Base-by-base conservation (phyloP, 2,888 invertebrate species). In the Agonum fuliginosum region DNA sequence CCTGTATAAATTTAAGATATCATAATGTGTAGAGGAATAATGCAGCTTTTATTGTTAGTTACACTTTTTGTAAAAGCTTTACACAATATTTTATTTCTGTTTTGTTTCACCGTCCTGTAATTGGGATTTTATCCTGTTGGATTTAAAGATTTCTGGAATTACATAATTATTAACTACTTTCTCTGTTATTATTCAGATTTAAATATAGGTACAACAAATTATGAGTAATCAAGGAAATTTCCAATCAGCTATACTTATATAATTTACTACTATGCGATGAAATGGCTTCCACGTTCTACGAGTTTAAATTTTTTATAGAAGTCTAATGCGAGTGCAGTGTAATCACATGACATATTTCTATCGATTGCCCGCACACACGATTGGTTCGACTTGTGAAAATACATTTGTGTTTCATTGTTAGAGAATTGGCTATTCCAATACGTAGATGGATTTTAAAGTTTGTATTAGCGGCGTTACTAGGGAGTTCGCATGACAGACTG, bases 401-500 rank as follows among this genome's bases (percentile, higher is more conserved):
- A 37, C 37, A 37, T 48, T 48, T 48, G 20, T 17, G 17, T 14
- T 62, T 17, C 20, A 54, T 54, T 54, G 54, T 24, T 54, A 54
- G 10, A 54, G 54, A 54, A 62, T 62, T 17, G 30, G 30, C 62
- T 62, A 34, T 48, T 48, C 8, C 48, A 17, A 17, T 19, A 20
- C 48, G 20, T 19, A 48, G 5, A 20, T 62, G 62, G 62, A 37
- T 20, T 54, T 67, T 14, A 67, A 37, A 67, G 67, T 67, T 67
- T 67, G 67, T 67, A 67, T 67, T 43, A n/a, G n/a, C 43, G 19
- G 19, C 67, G 67, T 67, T 67, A 67, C 67, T 67, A 67, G 67
- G 67, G 20, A 67, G 30, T 62, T 62, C 12, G 62, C 62, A 62
- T 62, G 62, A 62, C 34, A 5, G 14, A 30, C 37, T 6, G 37